Conservation (phyloP, 30 jellyfish, hydroid and myxozoan genomes). For the Aurelia aurita complex sp. Pacific region DNA sequence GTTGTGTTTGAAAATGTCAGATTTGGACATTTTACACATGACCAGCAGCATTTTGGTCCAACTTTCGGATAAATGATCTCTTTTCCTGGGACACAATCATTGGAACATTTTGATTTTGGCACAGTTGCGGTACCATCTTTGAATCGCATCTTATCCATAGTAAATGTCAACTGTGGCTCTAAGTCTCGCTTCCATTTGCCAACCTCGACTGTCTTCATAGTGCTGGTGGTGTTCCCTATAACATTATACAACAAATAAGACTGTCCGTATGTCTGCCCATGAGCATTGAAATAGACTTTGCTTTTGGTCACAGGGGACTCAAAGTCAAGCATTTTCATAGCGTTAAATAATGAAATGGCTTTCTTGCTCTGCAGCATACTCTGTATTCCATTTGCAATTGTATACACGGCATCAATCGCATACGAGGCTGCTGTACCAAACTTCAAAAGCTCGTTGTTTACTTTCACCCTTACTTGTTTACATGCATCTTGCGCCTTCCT, state of each 20-base stretch:
- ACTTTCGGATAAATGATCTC: constrained; percentile 33
- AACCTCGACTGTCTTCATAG: constrained; percentile 6
- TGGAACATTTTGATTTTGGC: constrained; percentile 83
- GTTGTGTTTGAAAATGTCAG: constrained; percentile 71
- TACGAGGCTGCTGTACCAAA: constrained; percentile 29
- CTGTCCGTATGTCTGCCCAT: constrained; percentile 43
- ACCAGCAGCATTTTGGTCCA: constrained; percentile 85
- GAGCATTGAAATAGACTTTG: constrained; percentile 33
- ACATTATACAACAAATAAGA: constrained; percentile 52
- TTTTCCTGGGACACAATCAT: constrained; percentile 77
- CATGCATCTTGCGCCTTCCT: constrained; percentile 29
- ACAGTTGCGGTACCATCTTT: constrained; percentile 52
- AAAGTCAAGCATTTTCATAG: constrained; percentile 27
- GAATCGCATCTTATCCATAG: constrained; percentile 62
- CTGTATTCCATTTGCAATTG: constrained; percentile 56
- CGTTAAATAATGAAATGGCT: constrained; percentile 14
- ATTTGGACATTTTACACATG: constrained; percentile 79
- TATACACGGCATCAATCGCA: constrained; percentile 84
- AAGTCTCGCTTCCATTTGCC: constrained; percentile 73
- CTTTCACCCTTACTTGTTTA: constrained; percentile 40
- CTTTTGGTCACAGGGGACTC: constrained; percentile 65
- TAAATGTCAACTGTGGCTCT: constrained; percentile 33
- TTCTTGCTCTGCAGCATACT: constrained; percentile 1
- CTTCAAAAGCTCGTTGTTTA: constrained; percentile 6
- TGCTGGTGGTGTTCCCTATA: constrained; percentile 44